phyloP scores from a whole-genome alignment of 2,888 invertebrate genomes.

The Drosophila leonis region DNA sequence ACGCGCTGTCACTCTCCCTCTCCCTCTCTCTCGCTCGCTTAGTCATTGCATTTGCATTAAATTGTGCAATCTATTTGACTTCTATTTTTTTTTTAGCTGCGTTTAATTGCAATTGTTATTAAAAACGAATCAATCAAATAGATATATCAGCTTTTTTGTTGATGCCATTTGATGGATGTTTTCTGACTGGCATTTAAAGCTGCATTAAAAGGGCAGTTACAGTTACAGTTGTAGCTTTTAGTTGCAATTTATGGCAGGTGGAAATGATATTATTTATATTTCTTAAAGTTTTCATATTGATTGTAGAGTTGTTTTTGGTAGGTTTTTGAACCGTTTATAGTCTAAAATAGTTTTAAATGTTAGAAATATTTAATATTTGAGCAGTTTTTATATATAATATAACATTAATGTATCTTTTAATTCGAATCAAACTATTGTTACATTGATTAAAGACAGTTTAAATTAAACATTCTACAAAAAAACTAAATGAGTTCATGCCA shows the following conservation, averaged over 20 bases:
- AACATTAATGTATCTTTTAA: background rate
- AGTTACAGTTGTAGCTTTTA: background rate
- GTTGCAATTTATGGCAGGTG: background rate
- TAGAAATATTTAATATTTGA: background rate
- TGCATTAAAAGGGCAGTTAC: background rate
- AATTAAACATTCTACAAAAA: background rate
- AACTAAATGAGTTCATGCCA: background rate
- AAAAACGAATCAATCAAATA: slow-evolving; percentile 65
- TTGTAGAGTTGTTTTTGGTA: background rate
- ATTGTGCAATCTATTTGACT: slow-evolving; percentile 34
- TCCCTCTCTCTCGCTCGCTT: background rate
- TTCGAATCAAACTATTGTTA: background rate
- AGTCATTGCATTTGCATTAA: slow-evolving; percentile 5
- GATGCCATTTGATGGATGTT: slow-evolving; percentile 34
- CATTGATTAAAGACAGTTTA: background rate
- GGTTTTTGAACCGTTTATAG: too few relatives aligned
- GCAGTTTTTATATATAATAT: background rate
- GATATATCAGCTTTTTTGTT: slow-evolving; percentile 9
- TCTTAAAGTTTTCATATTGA: background rate
- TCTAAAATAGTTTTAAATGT: background rate
- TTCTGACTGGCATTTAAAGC: slow-evolving; percentile 16
- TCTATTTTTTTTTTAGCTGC: slow-evolving; percentile 3
- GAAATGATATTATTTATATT: background rate
- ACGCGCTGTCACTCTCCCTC: background rate
- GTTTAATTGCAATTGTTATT: slow-evolving; percentile 39